Base-by-base conservation (phyloP, 2,888 invertebrate species). In the Andrena fulva region DNA sequence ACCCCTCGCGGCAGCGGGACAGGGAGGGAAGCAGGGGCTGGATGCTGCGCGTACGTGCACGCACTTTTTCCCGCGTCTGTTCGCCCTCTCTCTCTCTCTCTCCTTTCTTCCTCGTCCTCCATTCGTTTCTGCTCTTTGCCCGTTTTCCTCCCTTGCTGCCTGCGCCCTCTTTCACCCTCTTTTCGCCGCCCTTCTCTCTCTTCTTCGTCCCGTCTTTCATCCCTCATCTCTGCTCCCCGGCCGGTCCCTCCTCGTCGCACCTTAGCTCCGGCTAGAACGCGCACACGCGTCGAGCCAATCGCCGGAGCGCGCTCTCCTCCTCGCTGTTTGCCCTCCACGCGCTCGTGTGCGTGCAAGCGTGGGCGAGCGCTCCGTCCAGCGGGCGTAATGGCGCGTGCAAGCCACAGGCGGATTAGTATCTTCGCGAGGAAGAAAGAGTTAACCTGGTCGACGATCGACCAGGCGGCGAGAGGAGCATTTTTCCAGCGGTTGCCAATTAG, bases 1-100 rank as follows among this genome's bases (percentile, higher is more conserved):
- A 92, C 91, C 93, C 93, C 92, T 93, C 91, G 87, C 86, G 70
- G 56, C 77, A 31, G 27, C 31, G 16, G 56, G 62, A 80, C 77
- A 48, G 50, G 29, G 67, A 72, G 42, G 42, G 62, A 31, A 71
- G 68, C 63, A 80, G 75, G 66, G 76, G 75, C 70, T 78, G 69
- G 82, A 69, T 79, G 78, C 79, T 88, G 81, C 83, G 73, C 83
- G 69, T 64, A 71, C 81, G 76, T 74, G 77, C 74, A 77, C 77
- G 80, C 88, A 80, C 86, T 85, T 86, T 87, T 87, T 86, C 74
- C 85, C 80, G 84, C 81, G 77, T 87, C 72, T 64, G 71, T 85
- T 29, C 68, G 29, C 62, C 67, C 63, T 70, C 73, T 80, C 63
- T 72, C 35, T 73, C 63, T 70, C 73, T 80, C 63, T 72, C 35